A percentile compares a stretch with the other conserved stretches of the same genome.
Evolutionary conservation across 2,888 invertebrate species (phyloP).

Genomic region (Cepaea hortensis): DNA sequence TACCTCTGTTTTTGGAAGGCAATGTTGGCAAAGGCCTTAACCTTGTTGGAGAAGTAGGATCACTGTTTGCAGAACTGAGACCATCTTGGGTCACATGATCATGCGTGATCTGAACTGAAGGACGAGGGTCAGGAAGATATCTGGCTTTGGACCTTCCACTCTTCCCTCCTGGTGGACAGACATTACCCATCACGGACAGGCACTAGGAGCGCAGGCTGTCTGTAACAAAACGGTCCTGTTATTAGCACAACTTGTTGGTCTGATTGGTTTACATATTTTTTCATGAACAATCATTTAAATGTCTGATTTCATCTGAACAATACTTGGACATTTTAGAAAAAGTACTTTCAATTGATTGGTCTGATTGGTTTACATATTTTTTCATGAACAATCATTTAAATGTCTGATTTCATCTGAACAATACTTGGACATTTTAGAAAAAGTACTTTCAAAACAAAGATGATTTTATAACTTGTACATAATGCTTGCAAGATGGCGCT

Average conservation of each 20-base stretch:
- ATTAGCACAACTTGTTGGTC: not conserved
- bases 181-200: constrained; percentile 38
- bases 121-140: constrained; percentile 39
- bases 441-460: not conserved
- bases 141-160: not conserved
- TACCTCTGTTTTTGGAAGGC: constrained; percentile 49
- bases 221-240: not conserved
- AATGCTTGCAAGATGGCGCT: not conserved
- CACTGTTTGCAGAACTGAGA: not conserved
- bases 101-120: constrained; percentile 19
- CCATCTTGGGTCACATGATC: not conserved
- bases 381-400: not conserved
- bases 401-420: too few relatives aligned
- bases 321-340: too few relatives aligned
- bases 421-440: too few relatives aligned
- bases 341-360: not conserved
- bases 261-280: not conserved
- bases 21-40: constrained; percentile 44
- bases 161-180: constrained; percentile 29
- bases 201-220: not conserved
- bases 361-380: not conserved
- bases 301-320: too few relatives aligned
- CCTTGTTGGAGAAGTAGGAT: constrained; percentile 4
- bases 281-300: not conserved
- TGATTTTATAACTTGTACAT: not conserved